These are phyloP conservation scores for Sminthopsis crassicaudata DNA, from an alignment of 2,113 vertebrate species.

Conservation along the genomic window DNA sequence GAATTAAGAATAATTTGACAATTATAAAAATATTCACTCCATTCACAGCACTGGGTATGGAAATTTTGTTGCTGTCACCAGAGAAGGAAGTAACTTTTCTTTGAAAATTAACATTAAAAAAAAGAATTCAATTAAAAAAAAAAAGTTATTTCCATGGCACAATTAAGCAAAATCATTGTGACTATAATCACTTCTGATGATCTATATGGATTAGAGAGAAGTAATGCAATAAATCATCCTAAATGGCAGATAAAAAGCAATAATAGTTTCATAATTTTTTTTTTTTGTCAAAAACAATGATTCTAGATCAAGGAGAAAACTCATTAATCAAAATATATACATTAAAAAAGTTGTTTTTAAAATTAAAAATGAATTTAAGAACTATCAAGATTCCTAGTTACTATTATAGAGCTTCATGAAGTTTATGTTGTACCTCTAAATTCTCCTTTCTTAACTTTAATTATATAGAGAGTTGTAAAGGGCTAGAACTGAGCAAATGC, in stretches of 20 bases:
- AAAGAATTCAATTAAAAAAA: background rate
- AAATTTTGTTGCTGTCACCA: conserved; percentile 96
- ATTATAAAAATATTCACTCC: conserved; percentile 80
- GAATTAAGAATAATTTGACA: background rate
- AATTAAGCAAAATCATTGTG: background rate
- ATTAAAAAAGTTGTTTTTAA: too few species aligned
- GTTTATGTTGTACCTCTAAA: background rate
- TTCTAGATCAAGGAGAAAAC: too few species aligned
- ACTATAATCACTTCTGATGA: background rate
- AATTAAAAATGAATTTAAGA: too few species aligned
- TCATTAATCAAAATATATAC: too few species aligned
- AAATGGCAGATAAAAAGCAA: too few species aligned
- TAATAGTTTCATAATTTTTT: too few species aligned
- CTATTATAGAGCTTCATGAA: background rate
- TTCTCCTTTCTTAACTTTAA: conserved; percentile 8
- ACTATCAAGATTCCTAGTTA: too few species aligned
- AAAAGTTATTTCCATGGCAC: background rate
- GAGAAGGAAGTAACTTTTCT: conserved; percentile 94
- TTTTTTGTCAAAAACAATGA: too few species aligned
- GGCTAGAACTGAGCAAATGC: too few species aligned
- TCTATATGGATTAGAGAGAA: too few species aligned
- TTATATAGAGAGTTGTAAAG: too few species aligned
- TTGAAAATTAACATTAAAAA: conserved; percentile 71
- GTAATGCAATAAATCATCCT: too few species aligned
- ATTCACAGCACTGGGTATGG: conserved; percentile 93